Evolutionary conservation across 1,140 invertebrate species (phyloP), one percentile per base, ranked within the genome.

Genomic region (Anthonomus grandis): DNA sequence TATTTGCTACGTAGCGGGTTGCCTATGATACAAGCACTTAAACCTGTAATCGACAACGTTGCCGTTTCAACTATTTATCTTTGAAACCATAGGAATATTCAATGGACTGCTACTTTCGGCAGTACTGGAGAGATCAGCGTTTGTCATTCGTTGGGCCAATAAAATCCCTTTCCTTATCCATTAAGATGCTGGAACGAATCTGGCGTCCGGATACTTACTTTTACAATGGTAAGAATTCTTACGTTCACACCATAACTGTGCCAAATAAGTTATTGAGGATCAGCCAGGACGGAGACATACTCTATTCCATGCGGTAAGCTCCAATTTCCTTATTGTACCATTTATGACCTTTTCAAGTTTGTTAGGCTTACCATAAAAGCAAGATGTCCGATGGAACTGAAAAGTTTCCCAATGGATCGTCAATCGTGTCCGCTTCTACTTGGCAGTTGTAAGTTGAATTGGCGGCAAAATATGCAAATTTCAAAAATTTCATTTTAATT

Each of bases 191-290:
- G 37, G 90, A 93, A 66, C 81, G 90, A 59, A 95, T 97, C 60
- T 97, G 95, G 95, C 81, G 91, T 61, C 95, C 95, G 0, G 94
- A 97, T 71, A 97, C 94, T 0, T 96, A 93, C 70, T 95, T 97
- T 75, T 94, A 85, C 72, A 91, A 91, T 66, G 89, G 89, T n/a
- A 91, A 93, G 68, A 85, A 93, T 47, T 95, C 91, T 8, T 93
- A 95, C 64, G 86, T 95, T 19, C 95, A 97, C 73, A 95, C 92
- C 1, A 95, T 97, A 48, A 97, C 95, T 0, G 89, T 90, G 3
- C 94, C 94, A 0, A 98, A 98, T 74, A 95, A 95, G 72, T 79
- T 98, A 53, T 77, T 98, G 1, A 77, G 95, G 49, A 89, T 97
- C 37, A 85, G 81, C 66, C 88, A 89, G 70, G 87, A 96, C 65